These are phyloP conservation scores for Oncorhynchus clarkii DNA, from an alignment of 2,113 vertebrate species.

Conservation along the genomic window DNA sequence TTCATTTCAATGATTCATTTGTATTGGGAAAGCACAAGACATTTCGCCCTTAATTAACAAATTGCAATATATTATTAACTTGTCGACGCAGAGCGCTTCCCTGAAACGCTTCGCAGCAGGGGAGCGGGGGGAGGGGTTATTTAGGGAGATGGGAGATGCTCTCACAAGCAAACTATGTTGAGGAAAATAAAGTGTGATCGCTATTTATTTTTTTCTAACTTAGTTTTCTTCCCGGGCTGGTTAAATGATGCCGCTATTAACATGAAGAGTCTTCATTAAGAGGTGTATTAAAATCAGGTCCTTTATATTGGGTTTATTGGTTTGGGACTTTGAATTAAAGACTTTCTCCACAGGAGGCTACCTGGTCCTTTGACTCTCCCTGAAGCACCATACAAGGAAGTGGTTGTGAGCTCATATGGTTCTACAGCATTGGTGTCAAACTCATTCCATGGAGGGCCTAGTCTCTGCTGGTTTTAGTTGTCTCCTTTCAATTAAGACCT, in stretches of 20 bases:
- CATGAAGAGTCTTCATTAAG: slow-evolving; percentile 37
- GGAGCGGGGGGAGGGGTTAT: slow-evolving; percentile 18
- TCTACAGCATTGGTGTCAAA: too few relatives aligned
- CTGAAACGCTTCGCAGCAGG: slow-evolving; percentile 50
- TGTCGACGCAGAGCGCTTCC: slow-evolving; percentile 45
- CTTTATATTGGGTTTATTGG: slow-evolving; percentile 24
- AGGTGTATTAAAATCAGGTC: slow-evolving; percentile 30
- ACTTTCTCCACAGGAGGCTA: not conserved
- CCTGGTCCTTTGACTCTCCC: not conserved
- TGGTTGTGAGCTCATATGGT: not conserved
- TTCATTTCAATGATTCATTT: slow-evolving; percentile 53
- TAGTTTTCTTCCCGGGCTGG: slow-evolving; percentile 32
- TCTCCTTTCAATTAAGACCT: too few relatives aligned
- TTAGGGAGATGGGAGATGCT: slow-evolving; percentile 10
- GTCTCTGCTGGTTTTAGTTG: too few relatives aligned
- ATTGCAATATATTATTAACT: slow-evolving; percentile 59
- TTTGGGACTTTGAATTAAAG: not conserved
- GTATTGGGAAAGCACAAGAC: slow-evolving; percentile 50
- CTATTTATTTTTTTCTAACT: slow-evolving; percentile 22
- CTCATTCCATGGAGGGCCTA: too few relatives aligned
- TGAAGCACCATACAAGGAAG: not conserved
- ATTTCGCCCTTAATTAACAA: slow-evolving; percentile 62
- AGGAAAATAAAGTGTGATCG: too few relatives aligned
- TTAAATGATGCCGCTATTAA: slow-evolving; percentile 45
- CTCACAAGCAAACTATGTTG: too few relatives aligned